Percentiles rank a stretch among this genome's conserved stretches.
These are phyloP conservation scores for Calosoma granatense DNA, from an alignment of 1,140 invertebrate species.

Conservation along the genomic window DNA sequence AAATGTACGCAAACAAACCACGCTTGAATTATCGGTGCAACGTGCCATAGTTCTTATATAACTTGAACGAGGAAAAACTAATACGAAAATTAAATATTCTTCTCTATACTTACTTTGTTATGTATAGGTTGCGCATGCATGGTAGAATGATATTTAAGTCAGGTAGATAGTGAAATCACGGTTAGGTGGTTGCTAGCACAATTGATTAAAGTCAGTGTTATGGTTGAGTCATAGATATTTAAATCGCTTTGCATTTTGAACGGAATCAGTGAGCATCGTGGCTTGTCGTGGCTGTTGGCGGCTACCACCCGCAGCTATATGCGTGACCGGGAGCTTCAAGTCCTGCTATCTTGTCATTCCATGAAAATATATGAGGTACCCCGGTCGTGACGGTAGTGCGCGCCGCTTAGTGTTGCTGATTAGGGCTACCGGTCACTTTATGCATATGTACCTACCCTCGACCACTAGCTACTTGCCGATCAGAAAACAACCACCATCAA, in stretches of 20 bases:
- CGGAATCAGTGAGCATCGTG: not conserved
- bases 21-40: too few species aligned
- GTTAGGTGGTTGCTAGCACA: too few species aligned
- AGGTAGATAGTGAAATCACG: too few species aligned
- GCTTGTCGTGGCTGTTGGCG: not conserved
- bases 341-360: not conserved
- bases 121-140: too few species aligned
- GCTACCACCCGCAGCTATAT: not conserved
- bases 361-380: not conserved
- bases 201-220: not conserved
- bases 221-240: slow-evolving; percentile 5
- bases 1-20: too few species aligned
- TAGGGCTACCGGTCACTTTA: not conserved
- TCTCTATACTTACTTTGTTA: too few species aligned
- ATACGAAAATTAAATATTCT: too few species aligned
- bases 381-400: not conserved
- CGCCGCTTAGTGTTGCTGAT: not conserved
- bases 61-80: too few species aligned
- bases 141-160: too few species aligned
- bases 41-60: too few species aligned
- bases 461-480: too few species aligned
- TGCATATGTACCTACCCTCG: not conserved
- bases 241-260: not conserved
- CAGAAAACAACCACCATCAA: too few species aligned
- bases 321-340: not conserved